These are phyloP conservation scores for Drosophila malerkotliana DNA, from an alignment of 1,140 invertebrate species.

Conservation along the genomic window DNA sequence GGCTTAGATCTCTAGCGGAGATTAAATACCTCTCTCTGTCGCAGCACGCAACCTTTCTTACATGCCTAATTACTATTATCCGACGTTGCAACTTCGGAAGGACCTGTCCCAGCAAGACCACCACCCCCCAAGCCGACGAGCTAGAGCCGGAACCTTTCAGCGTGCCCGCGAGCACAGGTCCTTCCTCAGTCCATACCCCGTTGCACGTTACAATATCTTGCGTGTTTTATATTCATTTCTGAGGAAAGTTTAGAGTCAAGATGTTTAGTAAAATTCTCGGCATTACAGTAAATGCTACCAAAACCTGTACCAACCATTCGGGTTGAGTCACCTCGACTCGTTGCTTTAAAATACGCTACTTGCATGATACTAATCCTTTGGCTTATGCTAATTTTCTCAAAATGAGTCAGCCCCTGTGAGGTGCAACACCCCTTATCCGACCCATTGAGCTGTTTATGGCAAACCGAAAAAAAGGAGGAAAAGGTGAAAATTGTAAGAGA, in stretches of 20 bases:
- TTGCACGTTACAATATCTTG: too few relatives aligned
- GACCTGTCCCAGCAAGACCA: too few relatives aligned
- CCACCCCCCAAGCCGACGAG: too few relatives aligned
- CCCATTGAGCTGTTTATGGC: slow-evolving; percentile 7
- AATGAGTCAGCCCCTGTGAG: slow-evolving; percentile 50
- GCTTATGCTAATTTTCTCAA: slow-evolving; percentile 62
- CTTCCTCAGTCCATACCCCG: too few relatives aligned
- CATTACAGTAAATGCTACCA: too few relatives aligned
- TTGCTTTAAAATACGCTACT: slow-evolving; percentile 20
- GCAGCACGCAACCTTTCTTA: too few relatives aligned
- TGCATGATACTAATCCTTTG: slow-evolving; percentile 57
- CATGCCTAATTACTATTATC: too few relatives aligned
- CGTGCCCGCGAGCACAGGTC: too few relatives aligned
- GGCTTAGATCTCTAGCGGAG: too few relatives aligned
- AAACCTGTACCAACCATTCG: not conserved
- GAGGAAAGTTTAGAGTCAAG: not conserved
- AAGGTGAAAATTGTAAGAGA: slow-evolving; percentile 40
- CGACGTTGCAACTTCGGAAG: too few relatives aligned
- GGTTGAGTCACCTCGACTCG: slow-evolving; percentile 12
- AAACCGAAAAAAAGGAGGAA: slow-evolving; percentile 10
- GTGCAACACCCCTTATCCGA: slow-evolving; percentile 29
- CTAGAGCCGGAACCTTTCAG: too few relatives aligned
- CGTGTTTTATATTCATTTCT: not conserved
- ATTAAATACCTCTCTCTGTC: too few relatives aligned
- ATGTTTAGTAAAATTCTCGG: not conserved